Evolutionary conservation across 2,113 vertebrate species (phyloP).

Genomic region (Micronycteris hirsuta): DNA sequence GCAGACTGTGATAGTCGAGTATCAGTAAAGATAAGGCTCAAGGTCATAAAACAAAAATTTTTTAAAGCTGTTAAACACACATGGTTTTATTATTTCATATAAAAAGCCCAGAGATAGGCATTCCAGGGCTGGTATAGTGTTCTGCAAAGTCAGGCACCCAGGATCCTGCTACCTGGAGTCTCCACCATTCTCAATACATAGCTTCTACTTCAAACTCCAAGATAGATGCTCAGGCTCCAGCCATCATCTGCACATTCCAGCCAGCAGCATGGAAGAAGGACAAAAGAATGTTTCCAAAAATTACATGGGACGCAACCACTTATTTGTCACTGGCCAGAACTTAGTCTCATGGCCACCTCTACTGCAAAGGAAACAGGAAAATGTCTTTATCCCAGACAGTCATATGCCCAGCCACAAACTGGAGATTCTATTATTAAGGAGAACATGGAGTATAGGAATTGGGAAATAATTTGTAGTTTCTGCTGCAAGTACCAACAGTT

Average conservation of each 20-base stretch:
- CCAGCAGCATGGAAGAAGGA: background rate
- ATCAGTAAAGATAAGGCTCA: background rate
- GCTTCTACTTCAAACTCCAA: background rate
- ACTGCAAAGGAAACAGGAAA: background rate
- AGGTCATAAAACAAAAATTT: background rate
- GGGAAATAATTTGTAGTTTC: background rate
- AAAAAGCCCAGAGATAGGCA: background rate
- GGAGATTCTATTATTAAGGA: background rate
- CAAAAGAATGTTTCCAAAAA: background rate
- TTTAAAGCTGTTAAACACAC: background rate
- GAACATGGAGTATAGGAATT: background rate
- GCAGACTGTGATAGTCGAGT: background rate
- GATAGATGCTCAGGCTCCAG: background rate
- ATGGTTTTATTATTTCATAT: background rate
- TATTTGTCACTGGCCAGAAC: background rate
- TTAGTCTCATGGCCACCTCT: background rate
- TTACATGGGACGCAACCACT: background rate
- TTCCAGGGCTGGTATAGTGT: background rate
- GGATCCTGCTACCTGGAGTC: background rate
- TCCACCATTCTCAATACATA: background rate
- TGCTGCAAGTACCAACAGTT: background rate
- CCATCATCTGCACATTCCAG: conserved; percentile 10
- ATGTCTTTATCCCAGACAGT: background rate
- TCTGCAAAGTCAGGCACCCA: background rate
- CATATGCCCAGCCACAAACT: background rate